phyloP scores from a whole-genome alignment of 2,797 vertebrate species.

The Synaphobranchus kaupii region DNA sequence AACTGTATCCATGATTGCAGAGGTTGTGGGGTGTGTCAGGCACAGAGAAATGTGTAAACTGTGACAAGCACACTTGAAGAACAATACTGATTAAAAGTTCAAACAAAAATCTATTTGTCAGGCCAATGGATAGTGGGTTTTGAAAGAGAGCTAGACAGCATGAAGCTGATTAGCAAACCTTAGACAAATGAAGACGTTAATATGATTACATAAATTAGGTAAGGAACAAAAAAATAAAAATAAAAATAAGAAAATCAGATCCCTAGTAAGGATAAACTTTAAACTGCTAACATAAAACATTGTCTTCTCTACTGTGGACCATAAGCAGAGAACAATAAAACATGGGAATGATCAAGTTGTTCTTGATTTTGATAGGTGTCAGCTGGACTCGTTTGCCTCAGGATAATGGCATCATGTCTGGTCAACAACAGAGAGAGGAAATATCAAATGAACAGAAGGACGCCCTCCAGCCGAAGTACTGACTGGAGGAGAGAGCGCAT shows the following conservation, averaged over 20 bases:
- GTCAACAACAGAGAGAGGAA: not conserved
- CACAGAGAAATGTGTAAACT: not conserved
- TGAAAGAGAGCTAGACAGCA: not conserved
- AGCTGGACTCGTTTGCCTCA: not conserved
- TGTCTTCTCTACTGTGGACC: too few species aligned
- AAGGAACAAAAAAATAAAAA: not conserved
- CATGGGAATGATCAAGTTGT: not conserved
- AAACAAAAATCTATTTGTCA: not conserved
- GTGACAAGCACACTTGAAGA: not conserved
- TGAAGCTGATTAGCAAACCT: not conserved
- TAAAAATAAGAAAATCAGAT: too few species aligned
- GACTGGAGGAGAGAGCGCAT: conserved; percentile 50
- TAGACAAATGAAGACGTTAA: not conserved
- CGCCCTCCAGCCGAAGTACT: not conserved
- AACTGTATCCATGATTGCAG: not conserved
- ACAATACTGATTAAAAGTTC: not conserved
- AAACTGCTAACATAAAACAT: not conserved
- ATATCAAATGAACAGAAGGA: not conserved
- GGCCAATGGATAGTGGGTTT: not conserved
- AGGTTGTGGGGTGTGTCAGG: not conserved
- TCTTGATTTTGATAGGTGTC: not conserved
- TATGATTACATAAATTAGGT: not conserved
- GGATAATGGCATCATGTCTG: not conserved
- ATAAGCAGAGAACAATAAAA: not conserved
- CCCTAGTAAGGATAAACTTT: too few species aligned